phyloP scores from a whole-genome alignment of 2,888 invertebrate species.

The Apamea anceps region DNA sequence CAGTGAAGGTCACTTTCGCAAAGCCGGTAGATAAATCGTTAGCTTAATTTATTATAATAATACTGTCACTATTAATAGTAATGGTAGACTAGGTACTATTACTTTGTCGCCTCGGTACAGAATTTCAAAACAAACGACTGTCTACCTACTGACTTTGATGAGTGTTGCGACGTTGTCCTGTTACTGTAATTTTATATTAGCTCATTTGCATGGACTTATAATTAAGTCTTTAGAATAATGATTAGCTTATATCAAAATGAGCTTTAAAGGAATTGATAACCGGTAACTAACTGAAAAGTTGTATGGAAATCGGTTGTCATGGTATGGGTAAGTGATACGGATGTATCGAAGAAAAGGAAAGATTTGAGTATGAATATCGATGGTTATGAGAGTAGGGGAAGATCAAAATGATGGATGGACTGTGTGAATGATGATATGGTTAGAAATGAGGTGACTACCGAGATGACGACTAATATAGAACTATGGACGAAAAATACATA shows the following conservation, averaged over 20 bases:
- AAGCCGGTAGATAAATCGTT: slow-evolving; percentile 26
- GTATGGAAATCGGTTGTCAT: background rate
- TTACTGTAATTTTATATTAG: slow-evolving; percentile 1
- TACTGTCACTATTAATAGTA: slow-evolving; percentile 33
- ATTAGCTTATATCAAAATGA: background rate
- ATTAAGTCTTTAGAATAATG: background rate
- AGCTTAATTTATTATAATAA: slow-evolving; percentile 42
- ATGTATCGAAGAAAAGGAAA: background rate
- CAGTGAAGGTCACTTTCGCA: slow-evolving; percentile 50
- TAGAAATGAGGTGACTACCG: background rate
- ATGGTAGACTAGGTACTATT: slow-evolving; percentile 25
- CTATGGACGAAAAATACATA: background rate
- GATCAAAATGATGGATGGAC: too few relatives aligned
- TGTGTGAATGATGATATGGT: background rate
- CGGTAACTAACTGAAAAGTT: background rate
- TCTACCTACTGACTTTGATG: slow-evolving; percentile 19
- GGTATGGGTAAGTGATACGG: background rate
- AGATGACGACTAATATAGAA: background rate
- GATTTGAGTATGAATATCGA: too few relatives aligned
- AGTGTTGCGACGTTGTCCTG: slow-evolving; percentile 11
- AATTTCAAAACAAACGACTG: slow-evolving; percentile 40
- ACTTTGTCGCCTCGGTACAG: slow-evolving; percentile 9
- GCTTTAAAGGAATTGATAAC: background rate
- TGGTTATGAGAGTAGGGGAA: too few relatives aligned
- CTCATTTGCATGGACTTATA: background rate